phyloP scores from a whole-genome alignment of 2,888 invertebrate genomes.

The Tortrix viridana region DNA sequence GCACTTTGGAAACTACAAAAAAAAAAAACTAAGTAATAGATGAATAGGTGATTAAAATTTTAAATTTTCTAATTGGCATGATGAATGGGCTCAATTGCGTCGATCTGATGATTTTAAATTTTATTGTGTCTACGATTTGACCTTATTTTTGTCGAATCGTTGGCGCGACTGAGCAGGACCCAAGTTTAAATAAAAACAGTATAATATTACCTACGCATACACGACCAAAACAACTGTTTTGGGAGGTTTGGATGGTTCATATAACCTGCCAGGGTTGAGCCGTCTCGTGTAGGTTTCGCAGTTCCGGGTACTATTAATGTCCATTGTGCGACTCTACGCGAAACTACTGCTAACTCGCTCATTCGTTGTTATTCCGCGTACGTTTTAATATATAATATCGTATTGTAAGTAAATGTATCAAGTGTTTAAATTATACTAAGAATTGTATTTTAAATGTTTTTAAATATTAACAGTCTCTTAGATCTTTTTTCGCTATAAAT shows the following conservation, averaged over 20 bases:
- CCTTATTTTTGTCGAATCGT: slow-evolving; percentile 37
- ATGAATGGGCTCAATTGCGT: slow-evolving; percentile 70
- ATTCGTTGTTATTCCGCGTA: slow-evolving; percentile 67
- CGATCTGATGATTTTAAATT: slow-evolving; percentile 65
- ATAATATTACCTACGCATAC: slow-evolving; percentile 1
- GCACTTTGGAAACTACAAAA: slow-evolving; percentile 43
- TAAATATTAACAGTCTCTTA: slow-evolving; percentile 52
- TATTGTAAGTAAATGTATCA: slow-evolving; percentile 67
- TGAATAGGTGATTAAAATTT: slow-evolving; percentile 49
- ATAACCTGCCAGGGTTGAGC: neutral
- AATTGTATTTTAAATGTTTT: slow-evolving; percentile 66
- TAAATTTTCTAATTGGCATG: slow-evolving; percentile 60
- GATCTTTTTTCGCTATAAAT: slow-evolving; percentile 54
- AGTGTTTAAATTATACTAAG: slow-evolving; percentile 62
- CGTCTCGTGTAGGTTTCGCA: neutral
- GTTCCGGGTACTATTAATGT: neutral
- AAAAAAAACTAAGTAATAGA: slow-evolving; percentile 40
- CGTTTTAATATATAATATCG: slow-evolving; percentile 51
- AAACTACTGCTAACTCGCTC: slow-evolving; percentile 36
- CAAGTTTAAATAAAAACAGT: slow-evolving; percentile 34
- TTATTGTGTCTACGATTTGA: slow-evolving; percentile 47
- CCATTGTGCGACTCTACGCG: slow-evolving; percentile 3
- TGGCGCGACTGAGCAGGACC: slow-evolving; percentile 50
- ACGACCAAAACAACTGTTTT: neutral
- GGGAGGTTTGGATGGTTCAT: neutral